Evolutionary conservation across 1,140 invertebrate genomes (phyloP), one percentile per base, ranked within the genome.

Genomic region (Drosophila pandora): DNA sequence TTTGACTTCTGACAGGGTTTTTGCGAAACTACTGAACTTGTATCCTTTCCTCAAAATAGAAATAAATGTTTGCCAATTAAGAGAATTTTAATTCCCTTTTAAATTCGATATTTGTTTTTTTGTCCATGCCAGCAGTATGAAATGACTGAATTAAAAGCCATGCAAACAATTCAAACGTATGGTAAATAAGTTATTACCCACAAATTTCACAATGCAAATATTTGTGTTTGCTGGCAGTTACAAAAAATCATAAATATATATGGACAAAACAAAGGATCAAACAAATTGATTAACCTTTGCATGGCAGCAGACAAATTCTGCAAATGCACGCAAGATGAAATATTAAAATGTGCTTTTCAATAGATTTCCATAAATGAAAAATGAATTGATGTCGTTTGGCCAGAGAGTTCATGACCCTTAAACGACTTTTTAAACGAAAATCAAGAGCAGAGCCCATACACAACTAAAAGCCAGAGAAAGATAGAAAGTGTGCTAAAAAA

Each of bases 21-120:
- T 81, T 68, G 62, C 22, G 43, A 57, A 45, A 57, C 73, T 59
- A 7, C 25, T 62, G 81, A 85, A 85, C 80, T 77, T 85, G 52
- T 85, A 64, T 65, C 65, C 57, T 69, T 64, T 64, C 60, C 64
- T 59, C 22, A 54, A 57, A 62, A 67, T 30, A 52, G 30, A 22
- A 17, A 23, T 50, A 60, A 34, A 54, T 37, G 41, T 37, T 48
- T 32, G 50, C 41, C 28, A 25, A 43, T 50, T 25, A 8, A 13
- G 34, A n/a, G 10, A 17, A 43, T 21, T 43, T 43, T 43, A 17
- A 43, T 43, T 43, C n/a, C 5, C 6, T 43, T 21, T 43, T 17
- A 43, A 43, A 37, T 34, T 34, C 8, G 2, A 8, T 34, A 34
- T 34, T 34, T 10, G 9, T 32, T 8, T 32, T 32, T 32, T 32